Percentiles rank a stretch among this genome's conserved stretches.
Evolutionary conservation across 2,888 invertebrate genomes (phyloP).

Genomic region (Anagyrus pseudococci): DNA sequence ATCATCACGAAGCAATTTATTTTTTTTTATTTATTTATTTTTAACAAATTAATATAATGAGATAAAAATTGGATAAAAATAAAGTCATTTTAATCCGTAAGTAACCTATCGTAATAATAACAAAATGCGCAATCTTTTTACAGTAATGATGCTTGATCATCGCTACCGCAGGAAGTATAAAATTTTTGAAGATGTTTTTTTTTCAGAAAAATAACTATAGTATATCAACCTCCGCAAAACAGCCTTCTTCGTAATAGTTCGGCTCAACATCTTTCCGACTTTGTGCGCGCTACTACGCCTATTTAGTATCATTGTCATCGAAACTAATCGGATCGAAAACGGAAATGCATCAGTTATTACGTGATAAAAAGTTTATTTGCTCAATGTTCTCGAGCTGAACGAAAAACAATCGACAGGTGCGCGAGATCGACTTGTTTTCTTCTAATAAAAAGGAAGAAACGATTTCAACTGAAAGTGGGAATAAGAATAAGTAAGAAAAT

Average conservation of each 20-base stretch:
- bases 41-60: no score
- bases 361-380: slow-evolving; percentile 17
- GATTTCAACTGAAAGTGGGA: slow-evolving; percentile 20
- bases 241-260: no score
- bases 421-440: slow-evolving; percentile 6
- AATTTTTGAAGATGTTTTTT: slow-evolving; percentile 15
- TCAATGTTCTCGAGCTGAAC: slow-evolving; percentile 9
- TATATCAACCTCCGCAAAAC: slow-evolving; percentile 10
- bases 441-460: slow-evolving; percentile 21
- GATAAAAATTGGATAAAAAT: no score
- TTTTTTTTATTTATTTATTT: no score
- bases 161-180: slow-evolving; percentile 29
- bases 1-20: no score
- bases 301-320: slow-evolving; percentile 8
- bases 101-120: no score
- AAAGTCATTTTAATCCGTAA: no score
- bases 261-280: slow-evolving; percentile 8
- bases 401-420: slow-evolving; percentile 15
- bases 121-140: slow-evolving; percentile 34
- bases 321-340: slow-evolving; percentile 24
- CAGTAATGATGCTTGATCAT: slow-evolving; percentile 27
- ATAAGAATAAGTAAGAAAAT: slow-evolving; percentile 20
- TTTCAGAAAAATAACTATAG: slow-evolving; percentile 12
- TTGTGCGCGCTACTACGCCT: slow-evolving; percentile 12
- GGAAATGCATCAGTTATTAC: slow-evolving; percentile 29